Conservation (phyloP, 2,888 invertebrate genomes). For the Apodemia mormo region DNA sequence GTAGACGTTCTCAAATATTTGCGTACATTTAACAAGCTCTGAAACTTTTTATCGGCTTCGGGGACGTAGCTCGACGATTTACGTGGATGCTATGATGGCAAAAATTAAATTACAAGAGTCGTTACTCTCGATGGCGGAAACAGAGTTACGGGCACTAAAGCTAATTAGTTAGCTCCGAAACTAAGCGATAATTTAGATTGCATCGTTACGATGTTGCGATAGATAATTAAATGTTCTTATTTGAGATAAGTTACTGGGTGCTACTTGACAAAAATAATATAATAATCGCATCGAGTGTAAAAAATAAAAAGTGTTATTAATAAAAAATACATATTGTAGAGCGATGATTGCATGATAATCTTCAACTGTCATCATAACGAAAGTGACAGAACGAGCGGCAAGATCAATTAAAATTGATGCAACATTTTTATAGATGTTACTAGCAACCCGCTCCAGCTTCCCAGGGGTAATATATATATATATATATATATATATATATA, state of each 20-base stretch:
- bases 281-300: too few relatives aligned
- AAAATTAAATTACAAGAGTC: slow-evolving; percentile 64
- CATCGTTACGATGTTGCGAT: slow-evolving; percentile 40
- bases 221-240: slow-evolving; percentile 39
- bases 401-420: too few relatives aligned
- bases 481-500: too few relatives aligned
- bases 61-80: slow-evolving; percentile 33
- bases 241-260: not conserved
- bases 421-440: too few relatives aligned
- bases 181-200: slow-evolving; percentile 67
- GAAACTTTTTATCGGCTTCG: slow-evolving; percentile 51
- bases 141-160: slow-evolving; percentile 58
- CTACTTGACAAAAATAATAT: not conserved
- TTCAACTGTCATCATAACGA: too few relatives aligned
- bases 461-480: too few relatives aligned
- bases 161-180: slow-evolving; percentile 67
- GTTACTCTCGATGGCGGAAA: slow-evolving; percentile 47
- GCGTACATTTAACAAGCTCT: slow-evolving; percentile 43
- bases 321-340: too few relatives aligned
- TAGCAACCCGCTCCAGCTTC: too few relatives aligned
- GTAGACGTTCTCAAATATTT: slow-evolving; percentile 35
- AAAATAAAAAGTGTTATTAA: too few relatives aligned
- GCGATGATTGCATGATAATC: too few relatives aligned
- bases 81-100: slow-evolving; percentile 44
- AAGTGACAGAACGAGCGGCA: too few relatives aligned